These are phyloP conservation scores for Cossypha caffra DNA, from an alignment of 2,797 vertebrate genomes.

Conservation along the genomic window DNA sequence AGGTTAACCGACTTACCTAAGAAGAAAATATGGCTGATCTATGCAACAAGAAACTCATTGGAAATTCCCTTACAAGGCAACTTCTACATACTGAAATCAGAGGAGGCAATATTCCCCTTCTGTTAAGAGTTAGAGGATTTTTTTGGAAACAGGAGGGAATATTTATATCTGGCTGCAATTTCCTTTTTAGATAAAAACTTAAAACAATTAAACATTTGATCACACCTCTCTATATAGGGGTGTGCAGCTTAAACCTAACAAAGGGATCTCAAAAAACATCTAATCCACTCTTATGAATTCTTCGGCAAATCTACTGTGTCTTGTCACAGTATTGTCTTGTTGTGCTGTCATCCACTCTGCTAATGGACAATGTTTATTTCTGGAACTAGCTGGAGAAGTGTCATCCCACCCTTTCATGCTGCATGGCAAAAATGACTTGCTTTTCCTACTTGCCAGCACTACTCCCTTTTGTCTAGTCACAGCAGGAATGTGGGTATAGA, in stretches of 20 bases:
- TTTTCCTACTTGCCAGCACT: not conserved
- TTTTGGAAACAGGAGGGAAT: not conserved
- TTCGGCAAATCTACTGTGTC: not conserved
- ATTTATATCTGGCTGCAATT: not conserved
- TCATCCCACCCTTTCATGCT: not conserved
- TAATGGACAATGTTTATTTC: not conserved
- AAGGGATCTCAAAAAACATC: not conserved
- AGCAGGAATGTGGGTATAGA: not conserved
- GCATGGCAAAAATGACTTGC: not conserved
- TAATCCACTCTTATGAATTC: not conserved
- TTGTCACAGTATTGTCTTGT: not conserved
- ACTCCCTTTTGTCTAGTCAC: not conserved
- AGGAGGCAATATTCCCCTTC: not conserved
- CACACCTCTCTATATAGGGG: not conserved
- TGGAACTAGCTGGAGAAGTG: not conserved
- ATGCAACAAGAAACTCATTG: not conserved
- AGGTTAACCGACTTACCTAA: not conserved
- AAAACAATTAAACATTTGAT: not conserved
- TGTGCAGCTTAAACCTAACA: not conserved
- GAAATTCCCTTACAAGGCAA: not conserved
- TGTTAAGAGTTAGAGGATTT: not conserved
- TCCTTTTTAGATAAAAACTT: not conserved
- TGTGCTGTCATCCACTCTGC: not conserved
- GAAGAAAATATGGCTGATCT: not conserved
- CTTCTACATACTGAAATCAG: not conserved